A percentile compares a stretch with the other conserved stretches of the same genome.
Conservation (phyloP, 2,888 invertebrate species). For the Polymixis lichenea region DNA sequence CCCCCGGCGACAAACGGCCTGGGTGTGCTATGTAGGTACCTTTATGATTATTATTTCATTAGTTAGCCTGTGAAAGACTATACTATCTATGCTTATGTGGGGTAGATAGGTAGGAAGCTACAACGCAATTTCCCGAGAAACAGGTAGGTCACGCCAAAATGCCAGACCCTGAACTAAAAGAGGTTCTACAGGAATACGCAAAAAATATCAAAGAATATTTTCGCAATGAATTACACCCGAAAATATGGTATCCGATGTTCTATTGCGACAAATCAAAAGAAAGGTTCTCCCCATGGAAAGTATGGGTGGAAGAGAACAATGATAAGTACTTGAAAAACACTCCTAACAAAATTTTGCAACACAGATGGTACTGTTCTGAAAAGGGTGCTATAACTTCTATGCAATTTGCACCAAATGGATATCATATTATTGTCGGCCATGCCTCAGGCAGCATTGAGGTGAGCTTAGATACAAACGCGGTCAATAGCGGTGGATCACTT, state of each 20-base stretch:
- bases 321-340: constrained; percentile 76
- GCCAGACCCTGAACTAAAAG: constrained; percentile 56
- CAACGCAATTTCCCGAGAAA: constrained; percentile 18
- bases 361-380: constrained; percentile 81
- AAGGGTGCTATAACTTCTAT: constrained; percentile 81
- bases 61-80: not conserved
- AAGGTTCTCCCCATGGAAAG: constrained; percentile 45
- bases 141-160: constrained; percentile 61
- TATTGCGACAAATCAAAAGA: constrained; percentile 65
- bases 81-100: not conserved
- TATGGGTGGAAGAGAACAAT: constrained; percentile 78
- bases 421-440: constrained; percentile 84
- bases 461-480: constrained; percentile 11
- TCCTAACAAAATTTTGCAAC: constrained; percentile 75
- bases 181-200: constrained; percentile 73
- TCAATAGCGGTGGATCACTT: no score
- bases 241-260: constrained; percentile 83
- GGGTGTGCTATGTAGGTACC: not conserved
- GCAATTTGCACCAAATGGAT: constrained; percentile 84
- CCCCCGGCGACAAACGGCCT: not conserved
- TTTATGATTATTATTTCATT: not conserved
- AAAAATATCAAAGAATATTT: constrained; percentile 72
- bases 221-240: constrained; percentile 72
- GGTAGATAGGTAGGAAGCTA: not conserved
- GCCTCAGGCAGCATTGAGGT: constrained; percentile 89